Base-by-base conservation (phyloP, 2,797 vertebrate genomes). In the Sebastes jordani region DNA sequence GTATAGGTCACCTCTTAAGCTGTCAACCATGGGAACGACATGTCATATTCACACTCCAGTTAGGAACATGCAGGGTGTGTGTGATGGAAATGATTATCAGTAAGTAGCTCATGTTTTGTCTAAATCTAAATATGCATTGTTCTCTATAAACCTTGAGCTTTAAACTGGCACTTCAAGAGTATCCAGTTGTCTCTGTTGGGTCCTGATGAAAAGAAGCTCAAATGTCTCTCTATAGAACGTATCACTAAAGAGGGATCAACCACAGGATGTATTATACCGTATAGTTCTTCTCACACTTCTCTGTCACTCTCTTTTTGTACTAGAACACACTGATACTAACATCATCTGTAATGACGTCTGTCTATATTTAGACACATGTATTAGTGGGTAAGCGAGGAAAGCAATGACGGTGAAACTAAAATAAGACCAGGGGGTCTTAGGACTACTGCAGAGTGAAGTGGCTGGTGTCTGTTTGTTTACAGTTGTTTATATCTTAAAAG, bases 341-440 rank as follows among this genome's bases (percentile, higher is more conserved):
- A 88, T 82, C 65, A 64, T 84, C 79, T 71, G 76, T 66, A 58
- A 87, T 87, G 83, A 88, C 34, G 46, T 54, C 60, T 11, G 52
- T 76, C 89, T 91, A 92, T 81, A 85, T 91, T 88, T 89, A 92
- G 90, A 84, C 32, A 22, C 3, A 7, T 58, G 71, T 79, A 79
- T 89, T 75, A 80, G 73, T 56, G 82, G 76, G 55, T 10, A 55
- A 32, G 84, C 25, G 22, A 78, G 74, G 73, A 86, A 86, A 71
- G 81, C 75, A 64, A 72, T 82, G 87, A 91, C 82, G 69, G 64
- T 32, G 66, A 63, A 25, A 56, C 89, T 91, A 89, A 91, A 93
- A 88, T 89, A 89, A 78, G 83, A 84, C 25, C 34, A 3, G 4
- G 36, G 22, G 74, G 68, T 69, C 71, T 76, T 8, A 58, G 36